phyloP scores from a whole-genome alignment of 2,888 invertebrate species.

The Eulithis testata region DNA sequence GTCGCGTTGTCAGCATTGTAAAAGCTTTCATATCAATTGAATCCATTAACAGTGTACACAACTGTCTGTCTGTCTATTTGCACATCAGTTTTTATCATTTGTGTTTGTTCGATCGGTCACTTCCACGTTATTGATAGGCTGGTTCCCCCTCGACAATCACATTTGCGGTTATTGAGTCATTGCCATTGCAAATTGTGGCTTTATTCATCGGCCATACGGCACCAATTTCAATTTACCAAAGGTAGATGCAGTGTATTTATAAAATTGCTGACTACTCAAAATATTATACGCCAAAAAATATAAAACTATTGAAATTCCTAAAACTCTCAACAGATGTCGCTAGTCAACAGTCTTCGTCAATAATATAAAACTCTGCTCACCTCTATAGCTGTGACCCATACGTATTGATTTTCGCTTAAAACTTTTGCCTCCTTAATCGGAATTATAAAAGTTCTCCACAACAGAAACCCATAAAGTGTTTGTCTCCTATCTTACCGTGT shows the following conservation, averaged over 20 bases:
- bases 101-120: conserved; percentile 83
- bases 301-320: background rate
- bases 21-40: conserved; percentile 85
- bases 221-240: background rate
- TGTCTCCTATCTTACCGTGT: conserved; percentile 68
- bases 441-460: conserved; percentile 47
- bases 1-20: conserved; percentile 76
- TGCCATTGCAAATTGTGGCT: conserved; percentile 52
- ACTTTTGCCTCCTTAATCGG: conserved; percentile 52
- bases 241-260: background rate
- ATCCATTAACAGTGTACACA: conserved; percentile 84
- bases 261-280: background rate
- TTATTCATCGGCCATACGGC: conserved; percentile 26
- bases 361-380: conserved; percentile 35
- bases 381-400: conserved; percentile 35
- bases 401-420: conserved; percentile 43
- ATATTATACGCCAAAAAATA: background rate
- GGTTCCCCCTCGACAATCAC: conserved; percentile 64
- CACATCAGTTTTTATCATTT: conserved; percentile 84
- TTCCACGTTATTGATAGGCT: conserved; percentile 79
- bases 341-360: conserved; percentile 5
- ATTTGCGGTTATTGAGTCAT: conserved; percentile 52
- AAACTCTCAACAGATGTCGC: conserved; percentile 33
- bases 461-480: conserved; percentile 61
- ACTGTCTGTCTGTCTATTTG: conserved; percentile 80